These are phyloP conservation scores for Formica exsecta DNA, from an alignment of 1,140 invertebrate species.

Conservation along the genomic window DNA sequence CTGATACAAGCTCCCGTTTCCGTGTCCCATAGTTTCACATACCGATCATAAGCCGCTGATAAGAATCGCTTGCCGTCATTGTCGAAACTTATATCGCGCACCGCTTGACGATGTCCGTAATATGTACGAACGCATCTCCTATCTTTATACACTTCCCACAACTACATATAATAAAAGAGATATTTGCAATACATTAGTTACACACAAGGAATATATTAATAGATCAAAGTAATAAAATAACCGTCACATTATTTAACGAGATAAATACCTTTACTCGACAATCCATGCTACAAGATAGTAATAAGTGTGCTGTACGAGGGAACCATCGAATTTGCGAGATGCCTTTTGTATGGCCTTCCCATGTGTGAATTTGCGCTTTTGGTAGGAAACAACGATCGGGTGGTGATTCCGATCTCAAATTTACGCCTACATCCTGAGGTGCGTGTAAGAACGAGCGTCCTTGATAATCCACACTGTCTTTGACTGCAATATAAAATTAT, in stretches of 20 bases:
- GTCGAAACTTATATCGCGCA: slow-evolving; percentile 98
- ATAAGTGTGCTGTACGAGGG: slow-evolving; percentile 96
- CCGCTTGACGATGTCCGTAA: slow-evolving; percentile 98
- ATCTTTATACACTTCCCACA: slow-evolving; percentile 99
- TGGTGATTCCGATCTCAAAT: slow-evolving; percentile 95
- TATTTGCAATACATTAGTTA: not conserved
- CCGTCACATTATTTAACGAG: not conserved
- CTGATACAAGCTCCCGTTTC: slow-evolving; percentile 97
- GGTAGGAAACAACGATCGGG: slow-evolving; percentile 99
- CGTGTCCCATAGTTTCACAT: slow-evolving; percentile 99
- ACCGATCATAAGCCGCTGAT: slow-evolving; percentile 97
- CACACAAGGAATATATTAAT: not conserved
- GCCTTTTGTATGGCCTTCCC: slow-evolving; percentile 99
- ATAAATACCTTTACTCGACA: slow-evolving; percentile 95
- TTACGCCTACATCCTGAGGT: slow-evolving; percentile 98
- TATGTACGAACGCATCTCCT: slow-evolving; percentile 98
- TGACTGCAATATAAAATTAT: slow-evolving; percentile 89
- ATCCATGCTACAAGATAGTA: slow-evolving; percentile 99
- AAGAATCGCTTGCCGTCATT: slow-evolving; percentile 97
- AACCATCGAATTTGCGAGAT: slow-evolving; percentile 98
- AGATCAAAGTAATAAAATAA: slow-evolving; percentile 4
- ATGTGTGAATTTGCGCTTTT: slow-evolving; percentile 98
- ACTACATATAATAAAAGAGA: slow-evolving; percentile 86
- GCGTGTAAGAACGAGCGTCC: slow-evolving; percentile 97
- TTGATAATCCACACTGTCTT: slow-evolving; percentile 98